Evolutionary conservation across 2,113 vertebrate species (phyloP), one percentile per base, ranked within the genome.

Genomic region (Turnix velox): DNA sequence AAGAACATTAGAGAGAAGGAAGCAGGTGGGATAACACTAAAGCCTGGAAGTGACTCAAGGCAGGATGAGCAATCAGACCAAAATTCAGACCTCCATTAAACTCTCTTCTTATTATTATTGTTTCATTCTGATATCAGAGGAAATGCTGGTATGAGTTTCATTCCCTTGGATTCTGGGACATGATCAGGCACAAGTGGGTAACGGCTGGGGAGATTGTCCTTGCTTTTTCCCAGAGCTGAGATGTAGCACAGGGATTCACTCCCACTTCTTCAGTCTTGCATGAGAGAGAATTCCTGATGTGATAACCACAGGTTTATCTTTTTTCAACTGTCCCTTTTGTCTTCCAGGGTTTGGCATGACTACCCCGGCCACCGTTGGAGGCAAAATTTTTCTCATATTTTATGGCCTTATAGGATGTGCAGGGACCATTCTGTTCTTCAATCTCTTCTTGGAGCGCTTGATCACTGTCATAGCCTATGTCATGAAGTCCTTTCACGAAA

Each of bases 301-400:
- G 2, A 4, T 48, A 73, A 49, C 37, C 58, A 49, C 25, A 54
- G 33, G 39, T 57, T 87, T 83, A 31, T 81, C n/a, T 42, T 85
- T 84, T 94, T 82, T 52, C 57, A 91, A 58, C 39, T 95, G 73
- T 89, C 97, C 40, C 48, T 97, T 97, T 95, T 95, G 59, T 88
- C 84, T 97, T 97, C 43, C 97, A 99, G 99, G 99, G 31, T 99
- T 99, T 89, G 99, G 99, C 63, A 99, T 99, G 99, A 99, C 99
- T 25, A 99, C 99, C 1, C 99, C 99, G 2, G 98, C 98, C 39
- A 99, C 99, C 1, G 96, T 98, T 1, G 98, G 98, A 71, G 99
- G 99, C 8, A 99, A 99, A 96, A 96, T 99, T 96, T 99, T 99
- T 94, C 98, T 99, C 84, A 99, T 99, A 95, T 99, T 99, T 88